These are phyloP conservation scores for Noctua janthe DNA, from an alignment of 2,888 invertebrate genomes.

Conservation along the genomic window DNA sequence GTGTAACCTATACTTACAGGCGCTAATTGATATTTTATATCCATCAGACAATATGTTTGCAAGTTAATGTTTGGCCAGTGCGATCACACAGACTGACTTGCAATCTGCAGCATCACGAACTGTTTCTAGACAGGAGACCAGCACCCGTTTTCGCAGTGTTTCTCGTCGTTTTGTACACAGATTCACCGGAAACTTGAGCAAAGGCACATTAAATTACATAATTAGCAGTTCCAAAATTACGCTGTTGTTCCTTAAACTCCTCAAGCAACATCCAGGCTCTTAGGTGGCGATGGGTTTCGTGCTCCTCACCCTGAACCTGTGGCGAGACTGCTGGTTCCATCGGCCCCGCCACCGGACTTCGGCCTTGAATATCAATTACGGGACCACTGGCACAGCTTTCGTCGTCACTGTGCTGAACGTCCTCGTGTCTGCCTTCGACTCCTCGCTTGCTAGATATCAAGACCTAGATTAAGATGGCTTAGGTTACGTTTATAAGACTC, in stretches of 20 bases:
- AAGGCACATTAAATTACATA: too few species aligned
- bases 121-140: too few species aligned
- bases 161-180: too few species aligned
- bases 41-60: too few species aligned
- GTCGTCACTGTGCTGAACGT: conserved; percentile 94
- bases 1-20: too few species aligned
- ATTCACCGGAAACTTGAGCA: too few species aligned
- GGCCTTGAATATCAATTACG: conserved; percentile 93
- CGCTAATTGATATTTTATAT: too few species aligned
- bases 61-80: too few species aligned
- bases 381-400: conserved; percentile 93
- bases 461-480: conserved; percentile 73
- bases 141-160: too few species aligned
- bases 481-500: background rate
- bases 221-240: background rate
- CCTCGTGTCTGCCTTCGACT: conserved; percentile 94
- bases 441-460: conserved; percentile 91
- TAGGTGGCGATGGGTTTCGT: conserved; percentile 94
- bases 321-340: conserved; percentile 94
- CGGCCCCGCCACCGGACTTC: conserved; percentile 92
- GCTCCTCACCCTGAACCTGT: conserved; percentile 93
- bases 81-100: too few species aligned
- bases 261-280: conserved; percentile 57
- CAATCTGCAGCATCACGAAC: too few species aligned
- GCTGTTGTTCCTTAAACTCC: conserved; percentile 18